Evolutionary conservation across 2,797 vertebrate genomes (phyloP).

Genomic region (Heliangelus exortis): DNA sequence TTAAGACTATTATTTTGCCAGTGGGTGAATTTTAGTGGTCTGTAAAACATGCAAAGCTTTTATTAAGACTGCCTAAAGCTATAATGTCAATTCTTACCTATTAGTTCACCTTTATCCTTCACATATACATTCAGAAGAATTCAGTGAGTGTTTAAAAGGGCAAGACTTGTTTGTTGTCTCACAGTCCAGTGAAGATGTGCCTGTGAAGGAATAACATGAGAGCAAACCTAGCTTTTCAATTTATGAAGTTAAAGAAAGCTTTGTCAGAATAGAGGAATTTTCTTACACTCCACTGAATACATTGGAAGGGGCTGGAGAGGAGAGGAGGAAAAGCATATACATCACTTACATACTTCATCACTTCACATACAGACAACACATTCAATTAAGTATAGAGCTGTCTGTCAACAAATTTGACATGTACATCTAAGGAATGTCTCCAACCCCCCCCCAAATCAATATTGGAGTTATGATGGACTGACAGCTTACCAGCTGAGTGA

Average conservation of each 20-base stretch:
- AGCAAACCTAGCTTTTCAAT: constrained; percentile 1
- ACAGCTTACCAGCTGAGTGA: constrained; percentile 65
- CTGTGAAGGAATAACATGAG: not conserved
- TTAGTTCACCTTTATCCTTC: not conserved
- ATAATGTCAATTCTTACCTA: not conserved
- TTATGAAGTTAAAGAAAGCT: constrained; percentile 51
- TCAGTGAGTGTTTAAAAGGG: not conserved
- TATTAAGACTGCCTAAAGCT: not conserved
- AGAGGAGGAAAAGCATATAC: constrained; percentile 22
- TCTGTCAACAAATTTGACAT: constrained; percentile 76
- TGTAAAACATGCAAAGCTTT: not conserved
- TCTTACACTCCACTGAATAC: constrained; percentile 23
- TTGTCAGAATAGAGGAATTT: constrained; percentile 43
- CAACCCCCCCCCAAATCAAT: constrained; percentile 71
- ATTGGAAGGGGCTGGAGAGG: not conserved
- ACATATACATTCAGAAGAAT: not conserved
- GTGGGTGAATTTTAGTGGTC: not conserved
- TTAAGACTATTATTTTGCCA: not conserved
- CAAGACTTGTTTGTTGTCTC: not conserved
- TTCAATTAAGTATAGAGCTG: constrained; percentile 75
- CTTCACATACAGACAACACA: constrained; percentile 63
- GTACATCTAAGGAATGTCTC: constrained; percentile 70
- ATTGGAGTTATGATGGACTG: constrained; percentile 74
- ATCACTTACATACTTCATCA: constrained; percentile 65
- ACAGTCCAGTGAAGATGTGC: not conserved